Base-by-base conservation (phyloP, 1,140 invertebrate species). In the Bicyclus anynana region DNA sequence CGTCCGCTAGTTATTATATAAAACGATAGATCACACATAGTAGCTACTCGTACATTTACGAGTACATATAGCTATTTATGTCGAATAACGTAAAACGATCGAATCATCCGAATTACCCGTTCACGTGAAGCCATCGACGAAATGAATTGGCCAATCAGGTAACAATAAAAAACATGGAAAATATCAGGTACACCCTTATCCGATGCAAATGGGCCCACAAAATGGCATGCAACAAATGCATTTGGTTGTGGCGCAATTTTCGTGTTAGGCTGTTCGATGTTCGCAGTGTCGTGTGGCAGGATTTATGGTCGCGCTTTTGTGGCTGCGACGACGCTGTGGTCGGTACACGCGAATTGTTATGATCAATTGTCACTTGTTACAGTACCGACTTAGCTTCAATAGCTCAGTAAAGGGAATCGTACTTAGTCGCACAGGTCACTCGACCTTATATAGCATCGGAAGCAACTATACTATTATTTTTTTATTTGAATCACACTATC, bases 161-260 rank as follows among this genome's bases (percentile, higher is more conserved):
- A 70, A 66, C 51, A 65, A 67, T 67, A 72, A 64, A 69, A 64
- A 64, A 64, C 56, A 52, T 54, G 54, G 33, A 33, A 74, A 75
- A 70, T 66, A 42, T 62, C 64, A 80, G 67, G 38, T 71, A 64
- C 69, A 49, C 49, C 65, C 65, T 69, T 80, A 74, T 68, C 29
- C 62, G 38, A 59, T 59, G 53, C 62, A 67, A 66, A 68, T 63
- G 52, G 61, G 40, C 77, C 61, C 29, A 12, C 29, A 33, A 33
- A n/a, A 33, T 33, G n/a, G 80, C 82, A 84, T 86, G 80, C 74
- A 59, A 72, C 59, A 73, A 81, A 72, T 83, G 80, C 78, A 82
- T 85, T 85, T 69, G 58, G 68, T 69, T 40, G 62, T 69, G 67
- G 73, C 72, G 78, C 80, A 82, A 86, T 86, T 82, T 78, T 84